Conservation (phyloP, 1,140 invertebrate genomes). For the Temnothorax nylanderi region DNA sequence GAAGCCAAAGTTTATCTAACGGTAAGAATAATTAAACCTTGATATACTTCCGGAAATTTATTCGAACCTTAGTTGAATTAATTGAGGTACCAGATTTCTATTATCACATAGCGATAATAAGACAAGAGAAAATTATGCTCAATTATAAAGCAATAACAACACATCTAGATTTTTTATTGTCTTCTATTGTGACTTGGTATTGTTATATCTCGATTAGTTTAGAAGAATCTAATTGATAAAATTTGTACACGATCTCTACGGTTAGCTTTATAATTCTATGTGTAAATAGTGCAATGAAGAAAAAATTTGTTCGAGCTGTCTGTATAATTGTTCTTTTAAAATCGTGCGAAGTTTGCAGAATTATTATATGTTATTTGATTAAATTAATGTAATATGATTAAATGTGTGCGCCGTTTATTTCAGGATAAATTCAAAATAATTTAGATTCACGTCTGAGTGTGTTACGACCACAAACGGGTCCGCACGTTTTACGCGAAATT, state of each 20-base stretch:
- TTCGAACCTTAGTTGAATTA: background rate
- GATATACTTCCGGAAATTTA: background rate
- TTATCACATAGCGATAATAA: background rate
- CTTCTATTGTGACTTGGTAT: background rate
- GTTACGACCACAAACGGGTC: background rate
- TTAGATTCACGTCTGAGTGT: background rate
- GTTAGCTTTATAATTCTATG: background rate
- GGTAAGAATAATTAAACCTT: constrained; percentile 87
- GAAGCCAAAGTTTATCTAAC: constrained; percentile 94
- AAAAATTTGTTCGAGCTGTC: background rate
- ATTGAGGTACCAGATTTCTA: background rate
- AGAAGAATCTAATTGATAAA: background rate
- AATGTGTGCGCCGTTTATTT: background rate
- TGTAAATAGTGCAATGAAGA: background rate
- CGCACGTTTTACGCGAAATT: background rate
- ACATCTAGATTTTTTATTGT: background rate
- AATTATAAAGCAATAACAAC: too few species aligned
- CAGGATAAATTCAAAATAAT: constrained; percentile 13
- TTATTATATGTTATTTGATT: background rate
- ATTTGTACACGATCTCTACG: background rate
- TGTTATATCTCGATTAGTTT: background rate
- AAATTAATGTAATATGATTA: constrained; percentile 6
- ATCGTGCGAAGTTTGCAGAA: background rate
- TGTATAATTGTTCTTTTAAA: background rate
- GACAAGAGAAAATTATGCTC: background rate